Base-by-base conservation (phyloP, 2,888 invertebrate species). In the Drosophila fulvimacula region DNA sequence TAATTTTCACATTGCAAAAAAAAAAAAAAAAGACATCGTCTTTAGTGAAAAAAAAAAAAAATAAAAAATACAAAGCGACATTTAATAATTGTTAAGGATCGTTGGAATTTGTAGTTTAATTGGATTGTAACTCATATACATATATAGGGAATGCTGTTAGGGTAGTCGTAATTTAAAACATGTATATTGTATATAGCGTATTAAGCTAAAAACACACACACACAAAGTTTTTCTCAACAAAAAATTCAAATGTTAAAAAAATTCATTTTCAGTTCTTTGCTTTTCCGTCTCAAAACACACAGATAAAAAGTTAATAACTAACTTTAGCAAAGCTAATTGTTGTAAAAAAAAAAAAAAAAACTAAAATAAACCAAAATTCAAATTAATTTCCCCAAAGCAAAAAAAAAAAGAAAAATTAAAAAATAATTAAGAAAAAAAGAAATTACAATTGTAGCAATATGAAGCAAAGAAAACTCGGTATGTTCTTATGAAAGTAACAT, bases 321-420 rank as follows among this genome's bases (percentile, higher is more conserved):
- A 82, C 79, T 80, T 91, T 91, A 91, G 91, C 91, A 82, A 88
- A 91, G 92, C 92, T 91, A 91, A 91, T 88, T 88, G 86, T 90
- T 91, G 91, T 91, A 87, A 77, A 81, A 72, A 76, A 57, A 83
- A 36, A 15, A 34, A n/a, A 10, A 24, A 79, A 70, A 46, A 5
- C 9, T 13, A 41, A 19, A 46, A 69, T 67, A 83, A 75, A 76
- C 51, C 57, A 57, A 42, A 73, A 73, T 72, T 73, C 58, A 79
- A 70, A 80, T 73, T 83, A 65, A 82, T 86, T 83, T 82, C 69
- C 58, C 59, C 59, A 4, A 21, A 44, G 17, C 7, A 21, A 24
- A 15, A 19, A 41, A 41, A 63, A 32, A 30, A 42, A 6, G 1
- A 19, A 13, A 15, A 74, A 53, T 49, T 32, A 27, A 55, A 71